Percentiles rank a stretch among this genome's conserved stretches.
Evolutionary conservation across 2,113 vertebrate species (phyloP).

Genomic region (Athene cunicularia): DNA sequence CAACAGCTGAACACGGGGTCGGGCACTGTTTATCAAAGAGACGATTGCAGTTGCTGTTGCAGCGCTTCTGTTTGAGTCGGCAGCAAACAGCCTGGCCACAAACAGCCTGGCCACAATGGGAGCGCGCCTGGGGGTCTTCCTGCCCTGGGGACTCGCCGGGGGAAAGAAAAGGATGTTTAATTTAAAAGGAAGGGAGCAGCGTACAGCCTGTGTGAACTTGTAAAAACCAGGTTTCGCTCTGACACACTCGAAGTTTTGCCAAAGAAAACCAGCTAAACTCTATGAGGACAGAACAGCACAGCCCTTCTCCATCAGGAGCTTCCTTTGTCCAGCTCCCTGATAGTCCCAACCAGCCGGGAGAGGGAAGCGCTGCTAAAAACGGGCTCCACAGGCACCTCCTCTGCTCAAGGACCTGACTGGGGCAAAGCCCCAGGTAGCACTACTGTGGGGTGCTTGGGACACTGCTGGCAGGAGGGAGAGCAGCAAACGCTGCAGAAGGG

Average conservation of each 20-base stretch:
- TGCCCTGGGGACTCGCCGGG: not conserved
- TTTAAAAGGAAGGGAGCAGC: slow-evolving; percentile 16
- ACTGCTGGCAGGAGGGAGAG: not conserved
- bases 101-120: not conserved
- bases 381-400: not conserved
- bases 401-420: not conserved
- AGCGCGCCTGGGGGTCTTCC: not conserved
- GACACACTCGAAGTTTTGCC: not conserved
- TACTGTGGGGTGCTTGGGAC: not conserved
- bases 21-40: not conserved
- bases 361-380: not conserved
- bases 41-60: not conserved
- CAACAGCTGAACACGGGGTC: not conserved
- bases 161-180: slow-evolving; percentile 17
- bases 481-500: not conserved
- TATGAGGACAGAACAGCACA: not conserved
- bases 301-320: not conserved
- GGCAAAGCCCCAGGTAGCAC: not conserved
- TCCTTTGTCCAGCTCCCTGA: not conserved
- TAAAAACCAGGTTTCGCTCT: not conserved
- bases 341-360: not conserved
- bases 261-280: not conserved
- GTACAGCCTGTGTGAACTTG: not conserved
- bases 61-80: not conserved
- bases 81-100: not conserved